These are phyloP conservation scores for Cyphomyrus discorhynchus DNA, from an alignment of 2,113 vertebrate species.

Conservation along the genomic window DNA sequence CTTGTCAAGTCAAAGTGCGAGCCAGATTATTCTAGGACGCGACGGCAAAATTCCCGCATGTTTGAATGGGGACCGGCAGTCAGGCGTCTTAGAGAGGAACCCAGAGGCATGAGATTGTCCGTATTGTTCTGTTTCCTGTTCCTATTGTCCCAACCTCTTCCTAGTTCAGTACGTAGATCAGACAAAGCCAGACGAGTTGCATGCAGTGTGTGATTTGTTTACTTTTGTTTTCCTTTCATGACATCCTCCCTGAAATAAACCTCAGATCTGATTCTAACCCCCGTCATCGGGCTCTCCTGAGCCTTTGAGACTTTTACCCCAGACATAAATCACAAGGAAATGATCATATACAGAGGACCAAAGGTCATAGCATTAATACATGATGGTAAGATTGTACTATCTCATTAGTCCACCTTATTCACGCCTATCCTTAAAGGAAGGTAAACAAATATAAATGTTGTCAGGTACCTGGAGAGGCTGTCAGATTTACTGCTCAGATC, in stretches of 20 bases:
- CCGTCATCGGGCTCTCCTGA: background rate
- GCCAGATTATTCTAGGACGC: background rate
- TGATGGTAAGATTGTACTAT: background rate
- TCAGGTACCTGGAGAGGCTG: background rate
- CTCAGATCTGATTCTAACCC: background rate
- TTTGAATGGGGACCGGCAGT: background rate
- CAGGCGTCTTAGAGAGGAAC: background rate
- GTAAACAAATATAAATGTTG: background rate
- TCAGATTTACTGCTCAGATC: background rate
- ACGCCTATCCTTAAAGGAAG: background rate
- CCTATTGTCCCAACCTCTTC: background rate
- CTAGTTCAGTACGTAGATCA: background rate
- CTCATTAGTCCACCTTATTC: background rate
- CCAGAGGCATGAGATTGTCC: background rate
- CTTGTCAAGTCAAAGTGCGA: background rate
- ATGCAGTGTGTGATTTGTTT: background rate
- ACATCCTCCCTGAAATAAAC: background rate
- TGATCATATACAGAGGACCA: background rate
- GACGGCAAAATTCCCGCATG: background rate
- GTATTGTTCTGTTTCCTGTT: background rate
- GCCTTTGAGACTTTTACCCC: background rate
- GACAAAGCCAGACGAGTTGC: background rate
- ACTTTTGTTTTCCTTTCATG: background rate
- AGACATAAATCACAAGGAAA: background rate
- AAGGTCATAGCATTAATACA: background rate